Evolutionary conservation across 2,888 invertebrate species (phyloP).

Genomic region (Brachyptera putata): DNA sequence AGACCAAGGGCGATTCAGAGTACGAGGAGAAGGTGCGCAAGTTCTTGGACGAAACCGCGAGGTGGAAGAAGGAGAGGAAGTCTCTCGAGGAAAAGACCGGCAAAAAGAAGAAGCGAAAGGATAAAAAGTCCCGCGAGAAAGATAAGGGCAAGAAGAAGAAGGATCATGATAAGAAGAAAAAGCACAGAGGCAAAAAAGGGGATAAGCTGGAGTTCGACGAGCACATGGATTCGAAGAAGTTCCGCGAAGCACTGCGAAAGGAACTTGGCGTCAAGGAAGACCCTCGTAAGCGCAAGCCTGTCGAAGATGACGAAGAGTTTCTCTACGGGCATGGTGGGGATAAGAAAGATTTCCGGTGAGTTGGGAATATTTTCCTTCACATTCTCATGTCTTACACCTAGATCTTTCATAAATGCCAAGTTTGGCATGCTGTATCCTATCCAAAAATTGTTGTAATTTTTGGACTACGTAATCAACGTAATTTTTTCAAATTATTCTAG

Average conservation of each 20-base stretch:
- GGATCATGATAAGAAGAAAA: constrained; percentile 57
- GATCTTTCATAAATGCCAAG: too few species aligned
- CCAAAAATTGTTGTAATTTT: too few species aligned
- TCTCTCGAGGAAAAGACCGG: constrained; percentile 30
- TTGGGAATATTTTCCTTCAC: too few species aligned
- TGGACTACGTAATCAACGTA: too few species aligned
- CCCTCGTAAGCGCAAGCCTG: constrained; percentile 30
- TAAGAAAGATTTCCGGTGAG: constrained; percentile 40
- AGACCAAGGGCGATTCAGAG: constrained; percentile 74
- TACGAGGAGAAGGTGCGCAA: constrained; percentile 83
- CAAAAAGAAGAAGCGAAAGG: constrained; percentile 69
- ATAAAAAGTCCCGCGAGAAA: constrained; percentile 69
- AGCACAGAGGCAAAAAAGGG: constrained; percentile 38
- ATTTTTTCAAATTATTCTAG: too few species aligned
- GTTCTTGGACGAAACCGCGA: constrained; percentile 75
- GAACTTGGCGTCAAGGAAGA: constrained; percentile 31
- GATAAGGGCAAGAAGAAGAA: constrained; percentile 61
- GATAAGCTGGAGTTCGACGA: constrained; percentile 59
- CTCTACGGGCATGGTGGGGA: constrained; percentile 46
- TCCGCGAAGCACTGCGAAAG: constrained; percentile 64
- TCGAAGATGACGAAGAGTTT: constrained; percentile 49
- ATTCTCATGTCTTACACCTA: not conserved
- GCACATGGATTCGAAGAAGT: constrained; percentile 58
- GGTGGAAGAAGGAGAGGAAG: constrained; percentile 58
- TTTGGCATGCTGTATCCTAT: too few species aligned